Evolutionary conservation across 37 sponge, comb jelly and placozoan species (phyloP).

Genomic region (Spongilla lacustris): DNA sequence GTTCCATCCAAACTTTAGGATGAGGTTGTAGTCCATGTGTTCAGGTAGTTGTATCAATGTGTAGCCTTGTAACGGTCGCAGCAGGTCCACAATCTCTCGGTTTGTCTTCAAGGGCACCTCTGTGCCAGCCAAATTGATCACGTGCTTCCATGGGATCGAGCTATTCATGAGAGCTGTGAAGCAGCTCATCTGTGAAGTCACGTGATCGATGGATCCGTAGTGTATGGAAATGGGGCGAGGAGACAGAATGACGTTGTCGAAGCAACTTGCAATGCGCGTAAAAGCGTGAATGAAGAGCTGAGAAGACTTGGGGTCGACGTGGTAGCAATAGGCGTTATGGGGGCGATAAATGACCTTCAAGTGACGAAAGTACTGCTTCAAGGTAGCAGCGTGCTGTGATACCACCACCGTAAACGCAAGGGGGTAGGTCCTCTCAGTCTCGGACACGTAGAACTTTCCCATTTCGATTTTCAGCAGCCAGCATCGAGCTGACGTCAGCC

Average conservation of each 20-base stretch:
- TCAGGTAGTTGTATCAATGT: background rate
- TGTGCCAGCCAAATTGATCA: conserved; percentile 58
- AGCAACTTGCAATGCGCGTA: conserved; percentile 9
- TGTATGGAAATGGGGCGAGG: background rate
- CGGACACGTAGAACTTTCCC: conserved; percentile 38
- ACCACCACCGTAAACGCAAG: conserved; percentile 23
- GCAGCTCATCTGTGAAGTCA: background rate
- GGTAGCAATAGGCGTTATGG: conserved; percentile 38
- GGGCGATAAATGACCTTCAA: conserved; percentile 39
- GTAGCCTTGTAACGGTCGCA: conserved; percentile 27
- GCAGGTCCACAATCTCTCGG: conserved; percentile 45
- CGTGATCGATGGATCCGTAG: background rate
- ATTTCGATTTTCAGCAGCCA: conserved; percentile 4
- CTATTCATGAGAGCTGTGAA: background rate
- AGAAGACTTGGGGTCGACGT: conserved; percentile 19
- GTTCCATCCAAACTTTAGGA: background rate
- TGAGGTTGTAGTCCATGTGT: background rate
- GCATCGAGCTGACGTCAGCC: background rate
- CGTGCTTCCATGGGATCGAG: conserved; percentile 51
- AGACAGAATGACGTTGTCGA: conserved; percentile 14
- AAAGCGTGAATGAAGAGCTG: background rate
- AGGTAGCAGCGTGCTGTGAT: background rate
- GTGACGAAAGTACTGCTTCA: conserved; percentile 18
- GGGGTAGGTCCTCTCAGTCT: conserved; percentile 18
- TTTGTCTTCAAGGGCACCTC: conserved; percentile 64